A percentile compares a stretch with the other conserved stretches of the same genome.
Evolutionary conservation across 2,797 vertebrate species (phyloP).

Genomic region (Otus scops): DNA sequence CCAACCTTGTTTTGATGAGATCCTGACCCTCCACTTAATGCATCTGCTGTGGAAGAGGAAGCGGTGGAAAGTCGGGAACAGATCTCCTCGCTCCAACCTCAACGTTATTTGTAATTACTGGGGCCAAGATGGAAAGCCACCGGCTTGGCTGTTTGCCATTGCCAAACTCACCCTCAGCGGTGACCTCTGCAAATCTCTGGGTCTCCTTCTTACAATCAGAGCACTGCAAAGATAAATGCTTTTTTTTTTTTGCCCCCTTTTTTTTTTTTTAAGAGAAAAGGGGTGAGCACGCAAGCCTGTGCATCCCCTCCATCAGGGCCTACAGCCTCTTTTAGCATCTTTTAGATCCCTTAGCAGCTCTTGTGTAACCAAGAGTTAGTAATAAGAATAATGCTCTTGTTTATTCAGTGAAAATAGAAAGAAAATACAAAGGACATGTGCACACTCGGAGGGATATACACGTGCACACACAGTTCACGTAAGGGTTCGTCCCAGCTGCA

Average conservation of each 20-base stretch:
- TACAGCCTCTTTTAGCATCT: not conserved
- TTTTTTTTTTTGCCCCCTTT: too few species aligned
- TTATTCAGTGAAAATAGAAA: not conserved
- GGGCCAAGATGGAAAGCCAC: not conserved
- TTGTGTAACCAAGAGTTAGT: not conserved
- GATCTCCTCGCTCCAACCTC: not conserved
- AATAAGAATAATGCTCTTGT: not conserved
- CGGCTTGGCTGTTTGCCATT: not conserved
- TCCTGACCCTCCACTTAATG: not conserved
- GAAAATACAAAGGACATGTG: not conserved
- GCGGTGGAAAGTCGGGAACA: accelerated
- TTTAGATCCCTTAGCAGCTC: not conserved
- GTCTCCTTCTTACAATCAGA: not conserved
- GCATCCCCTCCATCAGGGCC: not conserved
- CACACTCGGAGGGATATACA: not conserved
- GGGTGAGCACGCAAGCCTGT: not conserved
- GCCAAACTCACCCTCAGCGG: accelerated
- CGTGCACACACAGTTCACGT: accelerated
- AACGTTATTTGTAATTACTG: not conserved
- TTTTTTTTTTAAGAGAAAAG: not conserved
- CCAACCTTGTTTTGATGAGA: not conserved
- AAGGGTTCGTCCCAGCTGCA: not conserved
- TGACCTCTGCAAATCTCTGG: not conserved
- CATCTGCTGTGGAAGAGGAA: not conserved
- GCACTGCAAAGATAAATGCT: not conserved